Base-by-base conservation (phyloP, 2,113 vertebrate species). In the Argyrosomus japonicus region DNA sequence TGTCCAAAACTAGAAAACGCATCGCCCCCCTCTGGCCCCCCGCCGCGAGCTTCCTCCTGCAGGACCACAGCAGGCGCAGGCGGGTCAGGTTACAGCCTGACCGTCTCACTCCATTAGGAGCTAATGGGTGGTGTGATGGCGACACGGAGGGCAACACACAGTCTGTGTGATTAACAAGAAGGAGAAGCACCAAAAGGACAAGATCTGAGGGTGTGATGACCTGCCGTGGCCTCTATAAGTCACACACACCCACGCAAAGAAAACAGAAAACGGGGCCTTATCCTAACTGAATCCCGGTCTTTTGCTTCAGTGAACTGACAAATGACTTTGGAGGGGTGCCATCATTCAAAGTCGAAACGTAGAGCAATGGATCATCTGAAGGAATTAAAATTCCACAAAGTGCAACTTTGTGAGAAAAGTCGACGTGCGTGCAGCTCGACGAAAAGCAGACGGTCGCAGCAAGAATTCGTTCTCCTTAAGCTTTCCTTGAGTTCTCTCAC, bases 231-330 rank as follows among this genome's bases (percentile, higher is more conserved):
- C 73, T 51, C 64, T 19, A 2, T 10, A 70, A 87, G 72, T 77
- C 77, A 76, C 68, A 21, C 81, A 77, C 73, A 79, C 67, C 63
- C 75, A 51, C 36, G 63, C 60, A 73, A 40, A 73, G 72, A 79
- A 67, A 83, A 68, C 71, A 75, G 63, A 85, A 75, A 84, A 8
- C 36, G 8, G 5, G 65, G 83, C 82, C 80, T 86, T 69, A 88
- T 85, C 88, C 80, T 1, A 19, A 64, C 78, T n/a, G 70, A 84
- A 85, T 76, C 82, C 81, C 18, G 1, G 1, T 14, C 79, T 27
- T 62, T 58, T 84, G 91, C 91, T 92, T 93, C 92, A 87, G 9
- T 84, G 92, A 93, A 85, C 92, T 91, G 91, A 92, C 88, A 94
- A 93, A 94, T 93, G 85, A 86, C 90, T 89, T 91, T 92, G 91